Evolutionary conservation across 1,140 invertebrate species (phyloP), one percentile per base, ranked within the genome.

Genomic region (Patella vulgata): DNA sequence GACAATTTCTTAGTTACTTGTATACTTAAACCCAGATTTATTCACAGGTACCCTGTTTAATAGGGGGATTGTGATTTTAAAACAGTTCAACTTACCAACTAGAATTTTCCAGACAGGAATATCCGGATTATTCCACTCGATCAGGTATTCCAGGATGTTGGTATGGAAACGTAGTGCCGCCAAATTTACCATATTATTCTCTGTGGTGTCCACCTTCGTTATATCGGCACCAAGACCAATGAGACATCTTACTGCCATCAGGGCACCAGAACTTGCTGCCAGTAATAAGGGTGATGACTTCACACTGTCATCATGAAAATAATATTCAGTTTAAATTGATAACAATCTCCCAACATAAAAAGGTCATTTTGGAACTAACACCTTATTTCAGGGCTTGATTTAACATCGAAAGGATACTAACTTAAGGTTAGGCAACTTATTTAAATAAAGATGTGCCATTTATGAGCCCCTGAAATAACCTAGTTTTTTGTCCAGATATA

Each of bases 61-160:
- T n/a, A n/a, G n/a, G n/a, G n/a, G n/a, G n/a, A n/a, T n/a, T n/a
- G n/a, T n/a, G n/a, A n/a, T n/a, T n/a, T n/a, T n/a, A n/a, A n/a
- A n/a, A n/a, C n/a, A n/a, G 23, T 12, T 27, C 12, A 46, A 75
- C 79, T 68, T 65, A 82, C 82, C 74, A 19, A 84, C 79, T 51
- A 85, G 65, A 39, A 82, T 68, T 17, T 73, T 70, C 84, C 84
- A 85, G 3, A 84, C 82, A 11, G 73, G 75, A 3, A 80, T 70
- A 27, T 78, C 71, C 1, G 73, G 60, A 61, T 79, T 70, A 36
- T 80, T 66, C 65, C 75, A 74, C 30, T 79, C 66, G 8, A 84
- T 83, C 30, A 85, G 77, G 69, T 79, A 82, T 54, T 84, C 79
- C 28, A 85, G 64, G 3, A 85, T 64, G 59, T 83, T 82, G 27